These are phyloP conservation scores for zebrafish (Danio rerio) DNA, from an alignment of 2,113 vertebrate species.

Conservation along the genomic window GRCz12tu NC_133181.1:11919001-11919500, in stretches of 20 bases:
- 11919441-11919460: too few species aligned
- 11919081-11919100: conserved; percentile 59
- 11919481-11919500: too few species aligned
- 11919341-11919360: too few species aligned
- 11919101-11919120: background rate
- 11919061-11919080: conserved; percentile 81
- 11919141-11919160: background rate
- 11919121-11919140: background rate
- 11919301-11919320: conserved; percentile 59
- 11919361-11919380: too few species aligned
- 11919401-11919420: too few species aligned
- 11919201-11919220: conserved; percentile 79
- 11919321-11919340: conserved; percentile 43
- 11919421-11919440: too few species aligned
- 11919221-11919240: conserved; percentile 81
- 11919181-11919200: conserved; percentile 80
- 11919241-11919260: conserved; percentile 82
- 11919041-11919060: conserved; percentile 79
- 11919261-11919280: conserved; percentile 82
- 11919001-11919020: conserved; percentile 72
- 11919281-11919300: conserved; percentile 76
- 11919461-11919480: too few species aligned
- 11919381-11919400: too few species aligned
- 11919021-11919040: conserved; percentile 84
- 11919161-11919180: conserved; percentile 53